A percentile compares a stretch with the other conserved stretches of the same genome.
Evolutionary conservation across 2,888 invertebrate genomes (phyloP).

Genomic region (Caenorhabditis sp.): DNA sequence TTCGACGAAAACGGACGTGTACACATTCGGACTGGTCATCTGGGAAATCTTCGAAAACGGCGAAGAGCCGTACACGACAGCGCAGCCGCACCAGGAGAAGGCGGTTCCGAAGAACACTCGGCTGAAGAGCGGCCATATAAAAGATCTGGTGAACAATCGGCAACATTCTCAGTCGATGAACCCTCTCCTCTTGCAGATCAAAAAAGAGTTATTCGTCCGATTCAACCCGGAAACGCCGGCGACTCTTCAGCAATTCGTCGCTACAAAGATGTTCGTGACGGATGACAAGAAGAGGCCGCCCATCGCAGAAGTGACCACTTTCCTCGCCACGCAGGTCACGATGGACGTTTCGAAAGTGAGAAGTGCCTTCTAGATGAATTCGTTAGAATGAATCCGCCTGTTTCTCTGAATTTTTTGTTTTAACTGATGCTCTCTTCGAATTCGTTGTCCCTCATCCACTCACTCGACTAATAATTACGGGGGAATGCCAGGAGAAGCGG

Average conservation of each 20-base stretch:
- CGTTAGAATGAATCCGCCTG: too few relatives aligned
- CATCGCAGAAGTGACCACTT: slow-evolving; percentile 29
- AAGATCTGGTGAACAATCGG: slow-evolving; percentile 42
- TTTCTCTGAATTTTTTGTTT: too few relatives aligned
- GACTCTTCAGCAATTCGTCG: slow-evolving; percentile 30
- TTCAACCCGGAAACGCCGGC: slow-evolving; percentile 41
- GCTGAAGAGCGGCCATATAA: slow-evolving; percentile 21
- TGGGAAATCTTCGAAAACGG: slow-evolving; percentile 54
- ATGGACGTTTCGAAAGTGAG: slow-evolving; percentile 29
- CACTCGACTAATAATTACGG: slow-evolving; percentile 10
- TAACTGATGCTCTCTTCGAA: too few relatives aligned
- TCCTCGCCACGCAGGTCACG: slow-evolving; percentile 18
- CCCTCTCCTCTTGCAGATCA: slow-evolving; percentile 18
- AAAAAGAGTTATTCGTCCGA: slow-evolving; percentile 39
- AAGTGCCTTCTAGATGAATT: too few relatives aligned
- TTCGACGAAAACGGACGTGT: slow-evolving; percentile 49
- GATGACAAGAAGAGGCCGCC: slow-evolving; percentile 45
- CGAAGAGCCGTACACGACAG: slow-evolving; percentile 43
- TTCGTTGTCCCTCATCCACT: neutral
- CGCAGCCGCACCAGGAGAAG: slow-evolving; percentile 49
- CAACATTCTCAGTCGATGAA: too few relatives aligned
- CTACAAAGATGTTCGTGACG: slow-evolving; percentile 38
- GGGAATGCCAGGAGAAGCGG: neutral
- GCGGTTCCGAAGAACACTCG: slow-evolving; percentile 24
- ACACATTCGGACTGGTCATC: slow-evolving; percentile 50